Evolutionary conservation across 1,140 invertebrate species (phyloP), one percentile per base, ranked within the genome.

Genomic region (Pomacea maculata): DNA sequence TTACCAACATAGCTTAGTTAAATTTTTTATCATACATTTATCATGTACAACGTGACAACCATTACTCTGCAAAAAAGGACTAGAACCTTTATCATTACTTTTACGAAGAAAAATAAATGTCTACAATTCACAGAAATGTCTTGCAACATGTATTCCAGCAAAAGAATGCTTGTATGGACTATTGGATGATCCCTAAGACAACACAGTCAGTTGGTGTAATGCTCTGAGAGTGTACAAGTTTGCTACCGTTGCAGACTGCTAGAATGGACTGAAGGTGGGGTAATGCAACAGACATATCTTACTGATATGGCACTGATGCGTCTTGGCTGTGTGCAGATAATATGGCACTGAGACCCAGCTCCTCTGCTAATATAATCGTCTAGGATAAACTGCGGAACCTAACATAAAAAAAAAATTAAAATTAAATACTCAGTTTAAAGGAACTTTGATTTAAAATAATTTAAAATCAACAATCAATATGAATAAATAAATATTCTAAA

Each of bases 311-410:
- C 97, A 80, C 96, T 96, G 79, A 99, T 97, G 81, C 97, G 93
- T 80, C 97, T 93, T 1, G 97, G 98, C 89, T 99, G 97, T 0
- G 97, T 98, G 84, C 97, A 97, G 72, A 97, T 89, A 84, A 98
- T 95, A 86, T 94, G 94, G 83, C 96, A 95, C 71, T 93, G 87
- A 1, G 95, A 96, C 4, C 95, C 97, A 78, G 93, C 92, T 1
- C 93, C 92, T 14, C 92, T 90, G 63, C 90, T 80, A 67, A 98
- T 94, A 85, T 93, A 96, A 85, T 95, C 92, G 89, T 98, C 97
- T 29, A 98, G 89, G 83, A 98, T 95, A 88, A 95, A 98, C 90
- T 98, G 97, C 1, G 97, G 96, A 34, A 98, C 88, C 89, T 91
- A 71, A 25, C 25, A 25, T 25, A 75, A 80, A 82, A 5, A 82